A percentile compares a stretch with the other conserved stretches of the same genome.
These are phyloP conservation scores for Napeogenes sylphis DNA, from an alignment of 2,888 invertebrate genomes.

Conservation along the genomic window DNA sequence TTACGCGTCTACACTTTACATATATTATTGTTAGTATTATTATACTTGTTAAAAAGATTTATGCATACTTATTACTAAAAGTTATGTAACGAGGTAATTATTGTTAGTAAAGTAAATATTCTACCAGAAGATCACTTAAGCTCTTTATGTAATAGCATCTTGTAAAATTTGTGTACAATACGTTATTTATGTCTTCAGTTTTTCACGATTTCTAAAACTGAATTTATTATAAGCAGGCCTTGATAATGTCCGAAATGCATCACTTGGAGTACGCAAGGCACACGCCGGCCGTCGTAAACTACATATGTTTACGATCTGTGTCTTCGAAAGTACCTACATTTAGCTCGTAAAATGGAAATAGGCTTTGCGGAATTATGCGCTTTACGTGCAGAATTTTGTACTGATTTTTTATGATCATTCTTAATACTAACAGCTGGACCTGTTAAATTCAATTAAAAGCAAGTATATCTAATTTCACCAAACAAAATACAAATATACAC, in stretches of 20 bases:
- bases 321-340: conserved; percentile 40
- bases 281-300: conserved; percentile 48
- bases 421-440: neutral
- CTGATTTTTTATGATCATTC: neutral
- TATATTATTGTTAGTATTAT: neutral
- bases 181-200: conserved; percentile 22
- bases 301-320: conserved; percentile 56
- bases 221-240: conserved; percentile 33
- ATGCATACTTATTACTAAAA: too few relatives aligned
- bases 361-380: conserved; percentile 52
- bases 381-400: conserved; percentile 29
- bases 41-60: too few relatives aligned
- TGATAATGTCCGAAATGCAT: conserved; percentile 35
- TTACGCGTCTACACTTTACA: conserved; percentile 11
- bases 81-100: too few relatives aligned
- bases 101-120: too few relatives aligned
- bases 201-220: conserved; percentile 27
- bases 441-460: neutral
- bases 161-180: conserved; percentile 17
- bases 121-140: too few relatives aligned
- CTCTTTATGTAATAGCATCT: conserved; percentile 9
- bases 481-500: too few relatives aligned
- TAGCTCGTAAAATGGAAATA: conserved; percentile 60
- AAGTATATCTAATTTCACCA: too few relatives aligned
- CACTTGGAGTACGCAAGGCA: conserved; percentile 32